Conservation (phyloP, 2,113 vertebrate genomes). For the Callithrix jacchus region DNA sequence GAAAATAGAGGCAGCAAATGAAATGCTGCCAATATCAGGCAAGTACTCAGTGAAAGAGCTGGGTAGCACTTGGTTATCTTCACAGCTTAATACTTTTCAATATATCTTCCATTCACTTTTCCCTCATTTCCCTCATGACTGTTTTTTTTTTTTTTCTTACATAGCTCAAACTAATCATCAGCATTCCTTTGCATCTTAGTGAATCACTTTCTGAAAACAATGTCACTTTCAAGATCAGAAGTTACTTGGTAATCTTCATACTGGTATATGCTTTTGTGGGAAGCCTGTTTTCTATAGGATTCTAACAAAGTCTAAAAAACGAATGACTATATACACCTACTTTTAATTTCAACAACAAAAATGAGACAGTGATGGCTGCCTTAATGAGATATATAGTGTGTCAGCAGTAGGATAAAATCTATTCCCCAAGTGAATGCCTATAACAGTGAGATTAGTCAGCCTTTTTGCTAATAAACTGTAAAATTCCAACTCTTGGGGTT, state of each 20-base stretch:
- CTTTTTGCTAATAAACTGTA: not conserved
- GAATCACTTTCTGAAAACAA: not conserved
- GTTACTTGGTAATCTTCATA: not conserved
- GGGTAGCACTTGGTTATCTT: not conserved
- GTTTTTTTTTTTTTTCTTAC: not conserved
- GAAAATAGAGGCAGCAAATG: not conserved
- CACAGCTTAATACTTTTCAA: not conserved
- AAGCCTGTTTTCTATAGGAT: not conserved
- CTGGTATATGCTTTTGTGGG: not conserved
- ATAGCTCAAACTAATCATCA: not conserved
- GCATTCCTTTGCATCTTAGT: not conserved
- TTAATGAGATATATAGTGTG: not conserved
- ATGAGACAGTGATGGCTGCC: not conserved
- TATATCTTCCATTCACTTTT: not conserved
- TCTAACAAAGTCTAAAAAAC: constrained; percentile 23
- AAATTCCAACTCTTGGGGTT: not conserved
- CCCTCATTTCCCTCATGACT: not conserved
- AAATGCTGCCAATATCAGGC: not conserved
- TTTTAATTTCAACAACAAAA: constrained; percentile 43
- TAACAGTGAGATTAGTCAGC: not conserved
- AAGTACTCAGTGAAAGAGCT: not conserved
- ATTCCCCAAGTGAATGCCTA: not conserved
- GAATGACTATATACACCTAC: not conserved
- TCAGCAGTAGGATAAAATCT: not conserved
- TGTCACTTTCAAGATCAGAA: not conserved